Evolutionary conservation across 2,888 invertebrate genomes (phyloP).

Genomic region (Odontothrips loti): DNA sequence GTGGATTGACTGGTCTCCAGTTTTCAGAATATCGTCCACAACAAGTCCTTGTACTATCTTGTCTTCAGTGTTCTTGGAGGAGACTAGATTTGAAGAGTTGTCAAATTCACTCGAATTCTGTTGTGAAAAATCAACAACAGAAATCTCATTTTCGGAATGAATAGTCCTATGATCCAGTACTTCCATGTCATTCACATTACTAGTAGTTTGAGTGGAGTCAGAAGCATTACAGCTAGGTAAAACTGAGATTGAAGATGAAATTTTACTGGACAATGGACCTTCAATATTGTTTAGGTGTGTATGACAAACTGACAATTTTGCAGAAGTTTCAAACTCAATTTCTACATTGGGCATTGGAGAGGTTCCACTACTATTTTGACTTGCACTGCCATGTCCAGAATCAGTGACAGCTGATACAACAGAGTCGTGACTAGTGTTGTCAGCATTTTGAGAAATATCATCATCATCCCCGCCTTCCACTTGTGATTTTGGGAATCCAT

Average conservation of each 20-base stretch:
- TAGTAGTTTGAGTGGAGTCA: not conserved
- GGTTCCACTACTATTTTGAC: slow-evolving; percentile 36
- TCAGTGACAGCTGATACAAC: slow-evolving; percentile 36
- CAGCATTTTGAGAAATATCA: slow-evolving; percentile 23
- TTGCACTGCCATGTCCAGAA: slow-evolving; percentile 38
- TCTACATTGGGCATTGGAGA: slow-evolving; percentile 33
- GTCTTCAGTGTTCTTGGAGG: not conserved
- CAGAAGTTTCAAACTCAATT: slow-evolving; percentile 18
- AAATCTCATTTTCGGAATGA: not conserved
- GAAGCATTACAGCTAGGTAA: not conserved
- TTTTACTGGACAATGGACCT: too few species aligned
- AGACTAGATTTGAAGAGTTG: not conserved
- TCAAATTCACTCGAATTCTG: not conserved
- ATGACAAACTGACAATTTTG: not conserved
- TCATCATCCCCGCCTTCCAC: not conserved
- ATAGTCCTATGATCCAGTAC: not conserved
- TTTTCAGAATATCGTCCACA: not conserved
- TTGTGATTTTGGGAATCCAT: not conserved
- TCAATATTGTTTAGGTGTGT: not conserved
- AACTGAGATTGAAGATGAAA: too few species aligned
- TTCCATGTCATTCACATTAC: not conserved
- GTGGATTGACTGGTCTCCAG: not conserved
- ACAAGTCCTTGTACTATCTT: not conserved
- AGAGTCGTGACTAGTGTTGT: slow-evolving; percentile 38
- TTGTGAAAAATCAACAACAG: not conserved